Evolutionary conservation across 2,888 invertebrate species (phyloP).

Genomic region (Odontomyia ornata): DNA sequence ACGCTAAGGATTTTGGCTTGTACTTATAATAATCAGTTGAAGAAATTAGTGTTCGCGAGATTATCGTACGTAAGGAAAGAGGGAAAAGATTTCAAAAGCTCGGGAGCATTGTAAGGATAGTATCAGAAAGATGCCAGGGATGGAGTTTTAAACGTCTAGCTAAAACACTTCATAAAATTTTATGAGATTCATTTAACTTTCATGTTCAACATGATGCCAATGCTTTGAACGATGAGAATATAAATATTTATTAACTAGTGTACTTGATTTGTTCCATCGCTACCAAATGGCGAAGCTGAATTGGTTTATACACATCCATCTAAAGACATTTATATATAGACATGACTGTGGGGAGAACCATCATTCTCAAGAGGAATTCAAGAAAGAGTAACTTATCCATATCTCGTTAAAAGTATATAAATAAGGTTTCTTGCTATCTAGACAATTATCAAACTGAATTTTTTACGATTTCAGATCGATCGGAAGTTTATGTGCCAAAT

Average conservation of each 20-base stretch:
- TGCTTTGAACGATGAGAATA: conserved; percentile 5
- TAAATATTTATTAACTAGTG: conserved; percentile 34
- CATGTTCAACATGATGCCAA: not conserved
- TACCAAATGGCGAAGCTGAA: not conserved
- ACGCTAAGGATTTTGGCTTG: not conserved
- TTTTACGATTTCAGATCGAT: not conserved
- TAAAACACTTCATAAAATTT: conserved; percentile 32
- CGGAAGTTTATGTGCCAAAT: too few species aligned
- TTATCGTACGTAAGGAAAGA: not conserved
- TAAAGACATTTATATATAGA: too few species aligned
- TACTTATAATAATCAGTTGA: not conserved
- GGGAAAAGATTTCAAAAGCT: not conserved
- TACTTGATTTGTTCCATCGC: not conserved
- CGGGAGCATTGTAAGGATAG: not conserved
- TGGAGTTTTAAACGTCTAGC: not conserved
- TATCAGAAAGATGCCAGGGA: not conserved
- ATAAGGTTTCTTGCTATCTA: not conserved
- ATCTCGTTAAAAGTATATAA: not conserved
- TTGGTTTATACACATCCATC: not conserved
- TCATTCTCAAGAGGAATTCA: too few species aligned
- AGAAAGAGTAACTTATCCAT: not conserved
- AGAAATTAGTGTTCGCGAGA: conserved; percentile 13
- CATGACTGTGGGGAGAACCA: too few species aligned
- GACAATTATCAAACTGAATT: not conserved
- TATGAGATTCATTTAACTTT: conserved; percentile 24